Evolutionary conservation across 1,140 invertebrate genomes (phyloP), one percentile per base, ranked within the genome.

Genomic region (Augochlora pura): DNA sequence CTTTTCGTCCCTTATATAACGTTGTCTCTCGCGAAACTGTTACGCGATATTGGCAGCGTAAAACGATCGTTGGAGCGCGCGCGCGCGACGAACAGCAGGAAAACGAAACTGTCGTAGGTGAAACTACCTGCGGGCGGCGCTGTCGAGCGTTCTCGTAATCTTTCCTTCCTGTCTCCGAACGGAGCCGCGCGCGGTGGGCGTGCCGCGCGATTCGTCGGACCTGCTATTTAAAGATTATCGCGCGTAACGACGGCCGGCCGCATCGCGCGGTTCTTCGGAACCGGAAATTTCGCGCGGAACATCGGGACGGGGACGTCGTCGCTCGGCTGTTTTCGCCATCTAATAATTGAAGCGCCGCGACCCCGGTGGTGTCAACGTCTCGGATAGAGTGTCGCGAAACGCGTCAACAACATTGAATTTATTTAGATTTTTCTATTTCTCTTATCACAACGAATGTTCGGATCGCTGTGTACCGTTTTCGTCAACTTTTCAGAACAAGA

Each of bases 41-140:
- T 84, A 77, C 69, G 67, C 42, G 65, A 67, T 62, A 73, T 59
- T 62, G 70, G 38, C 77, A 62, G 39, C 57, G 32, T 38, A 74
- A 81, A 81, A 84, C 64, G 72, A 70, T 81, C 57, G 54, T 54
- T 73, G 62, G 49, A 62, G 70, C 69, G 42, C 32, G 32, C 32
- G 1, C 32, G 32, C 32, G 32, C 32, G 32, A 32, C 32, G 60
- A 66, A 67, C 60, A 72, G 67, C 21, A 64, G 69, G 52, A 46
- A 81, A 84, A 85, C 38, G 62, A 84, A 69, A 84, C 42, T 67
- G 42, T 46, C 49, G 39, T 63, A 39, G n/a, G 69, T 81, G 78
- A 77, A 77, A 74, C 52, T 73, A 57, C 49, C 21, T 49, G 49
- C 42, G 60, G 25, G 57, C 32, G 32, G 32, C 32, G 52, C 25